Conservation (phyloP, 2,797 vertebrate species). For the Neostethus bicornis region DNA sequence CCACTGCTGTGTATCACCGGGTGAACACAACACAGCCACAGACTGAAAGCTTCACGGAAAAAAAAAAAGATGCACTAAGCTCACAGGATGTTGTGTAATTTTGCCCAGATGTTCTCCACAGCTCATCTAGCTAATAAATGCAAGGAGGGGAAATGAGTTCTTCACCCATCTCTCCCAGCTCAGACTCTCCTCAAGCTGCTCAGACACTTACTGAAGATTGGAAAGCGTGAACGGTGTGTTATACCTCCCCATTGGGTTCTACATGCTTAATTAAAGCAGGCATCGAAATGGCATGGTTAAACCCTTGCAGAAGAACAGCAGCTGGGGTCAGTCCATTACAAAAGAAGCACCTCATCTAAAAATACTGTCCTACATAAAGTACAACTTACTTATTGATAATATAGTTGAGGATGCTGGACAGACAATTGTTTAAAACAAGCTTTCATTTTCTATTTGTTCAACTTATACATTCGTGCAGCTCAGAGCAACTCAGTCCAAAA, state of each 20-base stretch:
- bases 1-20: constrained; percentile 26
- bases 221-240: constrained; percentile 20
- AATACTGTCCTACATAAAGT: constrained; percentile 78
- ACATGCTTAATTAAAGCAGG: constrained; percentile 53
- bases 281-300: constrained; percentile 32
- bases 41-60: constrained; percentile 22
- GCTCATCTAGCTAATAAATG: constrained; percentile 63
- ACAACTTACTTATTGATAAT: constrained; percentile 14
- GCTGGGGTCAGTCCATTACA: constrained; percentile 51
- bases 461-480: neutral
- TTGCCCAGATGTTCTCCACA: constrained; percentile 71
- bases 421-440: constrained; percentile 14
- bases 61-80: constrained; percentile 28
- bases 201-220: constrained; percentile 21
- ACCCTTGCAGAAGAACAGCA: constrained; percentile 37
- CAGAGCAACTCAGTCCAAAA: constrained; percentile 7
- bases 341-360: constrained; percentile 72
- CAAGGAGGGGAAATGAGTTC: constrained; percentile 41
- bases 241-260: constrained; percentile 21
- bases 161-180: constrained; percentile 19
- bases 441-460: neutral
- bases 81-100: constrained; percentile 73
- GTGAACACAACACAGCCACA: constrained; percentile 35
- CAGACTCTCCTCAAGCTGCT: constrained; percentile 16
- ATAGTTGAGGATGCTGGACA: constrained; percentile 3